These are phyloP conservation scores for Pollenia labialis DNA, from an alignment of 2,888 invertebrate genomes.

Conservation along the genomic window DNA sequence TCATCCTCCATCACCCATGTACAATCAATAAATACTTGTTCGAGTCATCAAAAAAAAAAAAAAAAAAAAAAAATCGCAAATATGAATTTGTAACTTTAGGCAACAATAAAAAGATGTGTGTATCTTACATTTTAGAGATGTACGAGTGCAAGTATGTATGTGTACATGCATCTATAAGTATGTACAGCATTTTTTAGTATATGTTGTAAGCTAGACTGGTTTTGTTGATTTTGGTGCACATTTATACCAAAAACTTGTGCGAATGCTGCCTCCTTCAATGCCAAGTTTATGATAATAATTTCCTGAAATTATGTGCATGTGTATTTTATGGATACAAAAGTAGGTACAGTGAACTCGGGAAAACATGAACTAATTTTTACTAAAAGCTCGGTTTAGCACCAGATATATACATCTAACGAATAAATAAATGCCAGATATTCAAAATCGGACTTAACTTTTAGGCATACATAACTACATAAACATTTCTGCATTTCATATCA, in stretches of 20 bases:
- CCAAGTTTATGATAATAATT: constrained; percentile 56
- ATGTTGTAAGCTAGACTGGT: not conserved
- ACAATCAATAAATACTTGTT: constrained; percentile 66
- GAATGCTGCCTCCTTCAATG: constrained; percentile 35
- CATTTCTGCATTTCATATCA: too few species aligned
- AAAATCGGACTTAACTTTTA: too few species aligned
- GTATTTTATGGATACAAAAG: constrained; percentile 6
- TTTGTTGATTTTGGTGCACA: constrained; percentile 7
- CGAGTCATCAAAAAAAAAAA: constrained; percentile 30
- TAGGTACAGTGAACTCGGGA: too few species aligned
- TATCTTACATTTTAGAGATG: not conserved
- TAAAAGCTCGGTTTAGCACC: too few species aligned
- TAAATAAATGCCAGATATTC: too few species aligned
- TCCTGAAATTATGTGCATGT: not conserved
- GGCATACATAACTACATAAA: too few species aligned
- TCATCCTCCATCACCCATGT: constrained; percentile 22
- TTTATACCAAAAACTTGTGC: constrained; percentile 31
- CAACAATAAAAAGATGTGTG: constrained; percentile 5
- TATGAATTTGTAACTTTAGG: constrained; percentile 40
- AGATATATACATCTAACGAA: too few species aligned
- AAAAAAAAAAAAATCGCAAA: constrained; percentile 9
- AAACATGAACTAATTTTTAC: too few species aligned
- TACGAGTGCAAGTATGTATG: not conserved
- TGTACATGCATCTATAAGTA: not conserved
- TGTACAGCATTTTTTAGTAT: not conserved